A percentile compares a stretch with the other conserved stretches of the same genome.
phyloP scores from a whole-genome alignment of 2,888 invertebrate species.

The Pristionchus japonicus region DNA sequence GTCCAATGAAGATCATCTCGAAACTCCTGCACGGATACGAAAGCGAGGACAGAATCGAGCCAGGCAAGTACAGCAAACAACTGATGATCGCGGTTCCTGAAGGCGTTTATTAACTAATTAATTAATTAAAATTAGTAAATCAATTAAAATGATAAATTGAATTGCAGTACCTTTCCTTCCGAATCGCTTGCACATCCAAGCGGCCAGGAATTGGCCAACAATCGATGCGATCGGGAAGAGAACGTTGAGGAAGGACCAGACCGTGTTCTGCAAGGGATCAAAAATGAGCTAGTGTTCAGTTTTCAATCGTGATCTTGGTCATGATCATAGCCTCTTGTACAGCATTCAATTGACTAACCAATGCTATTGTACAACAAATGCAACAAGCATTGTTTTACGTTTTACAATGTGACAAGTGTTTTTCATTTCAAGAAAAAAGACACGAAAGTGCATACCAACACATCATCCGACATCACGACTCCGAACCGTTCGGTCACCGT shows the following conservation, averaged over 20 bases:
- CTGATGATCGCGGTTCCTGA: slow-evolving; percentile 23
- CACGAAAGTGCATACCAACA: neutral
- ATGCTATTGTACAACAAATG: too few species aligned
- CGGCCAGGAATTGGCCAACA: slow-evolving; percentile 56
- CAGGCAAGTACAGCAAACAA: slow-evolving; percentile 38
- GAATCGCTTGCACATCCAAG: slow-evolving; percentile 52
- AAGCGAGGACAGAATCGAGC: slow-evolving; percentile 21
- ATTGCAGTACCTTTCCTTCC: slow-evolving; percentile 45
- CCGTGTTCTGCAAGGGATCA: slow-evolving; percentile 49
- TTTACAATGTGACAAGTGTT: too few species aligned
- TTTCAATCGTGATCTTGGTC: too few species aligned
- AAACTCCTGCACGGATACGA: slow-evolving; percentile 45
- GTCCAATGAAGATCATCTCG: slow-evolving; percentile 62
- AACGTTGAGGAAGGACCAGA: slow-evolving; percentile 55
- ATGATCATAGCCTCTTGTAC: too few species aligned
- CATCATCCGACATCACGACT: slow-evolving; percentile 31
- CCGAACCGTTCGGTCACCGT: slow-evolving; percentile 46
- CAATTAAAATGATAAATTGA: too few species aligned
- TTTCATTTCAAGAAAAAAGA: neutral
- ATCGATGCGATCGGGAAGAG: slow-evolving; percentile 56
- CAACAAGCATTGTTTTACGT: too few species aligned
- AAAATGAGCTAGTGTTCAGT: too few species aligned
- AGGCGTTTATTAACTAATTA: too few species aligned
- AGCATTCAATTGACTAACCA: too few species aligned
- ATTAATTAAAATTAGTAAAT: too few species aligned